Evolutionary conservation across 2,113 vertebrate species (phyloP), one percentile per base, ranked within the genome.

Genomic region (Hemiscyllium ocellatum): DNA sequence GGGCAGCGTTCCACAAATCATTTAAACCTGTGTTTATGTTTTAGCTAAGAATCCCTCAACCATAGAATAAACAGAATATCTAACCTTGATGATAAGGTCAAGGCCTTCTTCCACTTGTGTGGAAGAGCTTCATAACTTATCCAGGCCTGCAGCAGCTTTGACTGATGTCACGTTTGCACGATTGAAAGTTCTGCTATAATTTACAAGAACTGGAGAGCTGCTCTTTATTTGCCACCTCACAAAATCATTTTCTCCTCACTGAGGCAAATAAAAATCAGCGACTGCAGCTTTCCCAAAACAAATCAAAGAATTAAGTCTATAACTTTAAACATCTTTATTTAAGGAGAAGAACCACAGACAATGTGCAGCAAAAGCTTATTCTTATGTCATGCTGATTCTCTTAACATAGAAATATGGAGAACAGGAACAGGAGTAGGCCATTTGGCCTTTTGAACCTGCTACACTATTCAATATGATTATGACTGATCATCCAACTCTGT

Each of bases 21-120:
- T 90, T 90, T 56, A 90, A 90, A 90, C 8, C 22, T 90, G 87
- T 29, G 24, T 26, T 50, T 5, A 61, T 15, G 87, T 29, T 90
- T 15, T 24, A 52, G 6, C 69, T 70, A 33, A 22, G 94, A 76
- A 72, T 72, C 94, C 29, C 69, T 52, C 66, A 95, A 76, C 69
- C 42, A 50, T 33, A 50, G 65, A 72, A 47, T 72, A 95, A 95
- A 95, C 94, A 95, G 69, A 72, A 95, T 72, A 50, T 95, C 52
- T 95, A 95, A 95, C 69, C 94, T 72, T 33, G 68, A 72, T 95
- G 94, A 95, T 72, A 37, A 72, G 94, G 37, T 95, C 94, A 95
- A 95, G 94, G 94, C 94, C 69, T 95, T 76, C 42, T 95, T 76
- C 72, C 94, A 70, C 42, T 52, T 76, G 26, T n/a, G 3, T 15